A percentile compares a stretch with the other conserved stretches of the same genome.
Evolutionary conservation across 2,888 invertebrate species (phyloP).

Genomic region (Caprella mutica): DNA sequence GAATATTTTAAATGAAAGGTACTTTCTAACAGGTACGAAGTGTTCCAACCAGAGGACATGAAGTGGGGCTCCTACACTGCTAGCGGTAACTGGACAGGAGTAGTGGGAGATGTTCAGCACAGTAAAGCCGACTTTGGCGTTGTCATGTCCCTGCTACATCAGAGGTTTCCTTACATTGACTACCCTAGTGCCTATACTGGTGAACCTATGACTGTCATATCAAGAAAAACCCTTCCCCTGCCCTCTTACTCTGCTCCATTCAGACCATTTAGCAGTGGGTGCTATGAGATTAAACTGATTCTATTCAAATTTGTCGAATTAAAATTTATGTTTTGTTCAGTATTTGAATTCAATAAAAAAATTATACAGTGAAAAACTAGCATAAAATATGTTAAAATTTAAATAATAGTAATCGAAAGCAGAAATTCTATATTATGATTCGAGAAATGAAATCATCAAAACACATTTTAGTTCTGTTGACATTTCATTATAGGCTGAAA

Average conservation of each 20-base stretch:
- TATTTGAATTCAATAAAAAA: too few relatives aligned
- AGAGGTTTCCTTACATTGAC: conserved; percentile 13
- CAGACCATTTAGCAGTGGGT: conserved; percentile 22
- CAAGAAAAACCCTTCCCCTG: conserved; percentile 15
- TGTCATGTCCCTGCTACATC: conserved; percentile 17
- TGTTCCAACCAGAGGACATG: conserved; percentile 13
- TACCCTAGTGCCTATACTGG: conserved; percentile 18
- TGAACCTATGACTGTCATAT: conserved; percentile 21
- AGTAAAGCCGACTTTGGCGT: conserved; percentile 25
- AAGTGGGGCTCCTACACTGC: conserved; percentile 18
- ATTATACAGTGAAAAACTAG: too few relatives aligned
- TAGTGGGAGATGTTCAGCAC: conserved; percentile 25
- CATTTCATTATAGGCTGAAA: too few relatives aligned
- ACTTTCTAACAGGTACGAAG: conserved; percentile 12
- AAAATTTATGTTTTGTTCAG: too few relatives aligned
- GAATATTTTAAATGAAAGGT: too few relatives aligned
- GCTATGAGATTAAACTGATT: too few relatives aligned
- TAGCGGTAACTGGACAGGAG: conserved; percentile 24
- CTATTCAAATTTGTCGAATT: too few relatives aligned
- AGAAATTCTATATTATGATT: too few relatives aligned
- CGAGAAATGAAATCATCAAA: too few relatives aligned
- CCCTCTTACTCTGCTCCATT: conserved; percentile 16
- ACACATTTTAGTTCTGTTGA: too few relatives aligned
- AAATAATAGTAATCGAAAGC: too few relatives aligned
- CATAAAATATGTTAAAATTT: too few relatives aligned